Percentiles rank a stretch among this genome's conserved stretches.
Conservation (phyloP, 2,113 vertebrate species). For the Centropus bengalensis region DNA sequence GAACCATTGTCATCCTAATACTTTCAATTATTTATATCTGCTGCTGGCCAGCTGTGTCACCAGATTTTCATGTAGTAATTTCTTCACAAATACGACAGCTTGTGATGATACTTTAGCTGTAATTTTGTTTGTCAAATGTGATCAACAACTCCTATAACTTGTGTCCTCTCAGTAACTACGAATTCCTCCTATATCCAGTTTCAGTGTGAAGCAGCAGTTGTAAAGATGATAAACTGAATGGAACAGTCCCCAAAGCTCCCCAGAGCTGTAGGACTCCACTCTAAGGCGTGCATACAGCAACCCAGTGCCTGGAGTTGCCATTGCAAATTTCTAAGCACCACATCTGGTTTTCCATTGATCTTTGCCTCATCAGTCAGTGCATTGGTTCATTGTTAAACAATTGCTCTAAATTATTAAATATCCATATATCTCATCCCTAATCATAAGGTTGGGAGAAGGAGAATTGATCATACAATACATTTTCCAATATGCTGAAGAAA, state of each 20-base stretch:
- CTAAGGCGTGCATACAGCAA: accelerated
- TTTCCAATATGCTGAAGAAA: background rate
- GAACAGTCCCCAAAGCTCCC: background rate
- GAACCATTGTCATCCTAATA: background rate
- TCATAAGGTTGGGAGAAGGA: background rate
- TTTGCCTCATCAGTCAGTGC: background rate
- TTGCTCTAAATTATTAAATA: background rate
- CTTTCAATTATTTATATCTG: background rate
- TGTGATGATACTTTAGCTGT: background rate
- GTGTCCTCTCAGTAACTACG: accelerated
- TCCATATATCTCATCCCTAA: background rate
- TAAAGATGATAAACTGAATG: background rate
- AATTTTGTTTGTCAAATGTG: background rate
- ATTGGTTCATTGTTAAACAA: accelerated
- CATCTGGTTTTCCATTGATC: background rate
- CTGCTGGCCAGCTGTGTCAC: background rate
- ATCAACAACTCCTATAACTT: background rate
- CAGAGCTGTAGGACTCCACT: background rate
- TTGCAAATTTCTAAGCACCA: background rate
- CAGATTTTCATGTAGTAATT: background rate
- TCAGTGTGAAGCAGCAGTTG: background rate
- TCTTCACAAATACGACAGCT: accelerated
- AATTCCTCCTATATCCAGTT: background rate
- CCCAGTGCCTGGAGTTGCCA: background rate
- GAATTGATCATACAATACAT: background rate